Evolutionary conservation across 2,113 vertebrate species (phyloP).

Genomic region (Trogon melanurus): DNA sequence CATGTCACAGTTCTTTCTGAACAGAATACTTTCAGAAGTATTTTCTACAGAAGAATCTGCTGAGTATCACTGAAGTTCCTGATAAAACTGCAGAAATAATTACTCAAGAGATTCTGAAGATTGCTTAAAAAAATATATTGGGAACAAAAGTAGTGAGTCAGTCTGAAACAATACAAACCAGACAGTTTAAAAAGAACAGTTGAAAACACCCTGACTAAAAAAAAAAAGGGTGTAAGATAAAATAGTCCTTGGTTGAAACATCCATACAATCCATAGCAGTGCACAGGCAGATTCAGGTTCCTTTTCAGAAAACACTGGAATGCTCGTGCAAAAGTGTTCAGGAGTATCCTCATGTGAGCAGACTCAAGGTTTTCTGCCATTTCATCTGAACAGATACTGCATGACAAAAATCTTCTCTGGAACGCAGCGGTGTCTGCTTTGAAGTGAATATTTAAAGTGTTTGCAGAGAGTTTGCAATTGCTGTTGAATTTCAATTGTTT

Average conservation of each 20-base stretch:
- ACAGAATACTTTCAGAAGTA: not conserved
- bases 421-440: not conserved
- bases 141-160: not conserved
- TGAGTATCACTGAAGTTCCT: not conserved
- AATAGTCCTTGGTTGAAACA: accelerated
- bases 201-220: not conserved
- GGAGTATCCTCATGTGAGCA: accelerated
- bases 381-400: not conserved
- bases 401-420: not conserved
- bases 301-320: not conserved
- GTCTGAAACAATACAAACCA: not conserved
- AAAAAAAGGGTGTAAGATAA: not conserved
- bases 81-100: not conserved
- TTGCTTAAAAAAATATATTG: not conserved
- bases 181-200: not conserved
- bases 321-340: not conserved
- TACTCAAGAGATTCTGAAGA: not conserved
- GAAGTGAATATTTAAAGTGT: not conserved
- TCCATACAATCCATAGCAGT: not conserved
- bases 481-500: not conserved
- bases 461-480: not conserved
- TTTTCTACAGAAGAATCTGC: not conserved
- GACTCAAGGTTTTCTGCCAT: not conserved
- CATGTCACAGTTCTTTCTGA: not conserved
- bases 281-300: not conserved